These are phyloP conservation scores for Eurosta solidaginis DNA, from an alignment of 1,140 invertebrate species.

Conservation along the genomic window DNA sequence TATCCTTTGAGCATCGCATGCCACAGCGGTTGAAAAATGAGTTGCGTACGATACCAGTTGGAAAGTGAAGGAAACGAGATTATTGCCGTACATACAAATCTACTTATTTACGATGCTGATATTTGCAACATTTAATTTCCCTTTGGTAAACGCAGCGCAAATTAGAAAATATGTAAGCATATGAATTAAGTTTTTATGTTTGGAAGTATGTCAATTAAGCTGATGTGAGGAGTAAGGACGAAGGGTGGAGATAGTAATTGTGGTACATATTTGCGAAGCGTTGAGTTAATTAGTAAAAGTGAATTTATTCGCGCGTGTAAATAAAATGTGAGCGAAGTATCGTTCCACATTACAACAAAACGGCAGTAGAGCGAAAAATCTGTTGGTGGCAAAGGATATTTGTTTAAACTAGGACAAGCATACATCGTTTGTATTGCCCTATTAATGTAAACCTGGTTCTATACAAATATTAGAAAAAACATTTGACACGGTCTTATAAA, in stretches of 20 bases:
- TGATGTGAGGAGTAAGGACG: not conserved
- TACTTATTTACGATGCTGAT: too few species aligned
- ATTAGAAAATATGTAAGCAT: not conserved
- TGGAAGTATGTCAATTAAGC: not conserved
- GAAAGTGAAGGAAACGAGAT: not conserved
- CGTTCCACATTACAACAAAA: not conserved
- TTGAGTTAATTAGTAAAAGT: constrained; percentile 29
- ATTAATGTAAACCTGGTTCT: too few species aligned
- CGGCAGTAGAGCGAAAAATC: not conserved
- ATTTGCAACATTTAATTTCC: too few species aligned
- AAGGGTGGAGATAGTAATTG: not conserved
- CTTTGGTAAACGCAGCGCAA: not conserved
- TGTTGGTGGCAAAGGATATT: not conserved
- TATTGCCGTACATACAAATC: not conserved
- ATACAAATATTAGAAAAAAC: too few species aligned
- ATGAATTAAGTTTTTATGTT: not conserved
- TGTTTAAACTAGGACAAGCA: not conserved
- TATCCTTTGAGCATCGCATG: not conserved
- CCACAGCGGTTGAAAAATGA: not conserved
- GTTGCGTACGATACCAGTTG: not conserved
- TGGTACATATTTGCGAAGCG: not conserved
- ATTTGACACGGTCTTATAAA: too few species aligned
- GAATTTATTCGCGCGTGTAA: constrained; percentile 23
- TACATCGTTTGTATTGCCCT: too few species aligned
- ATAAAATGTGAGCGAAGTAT: not conserved